Percentiles rank a stretch among this genome's conserved stretches.
phyloP scores from a whole-genome alignment of 1,140 invertebrate genomes.

The Bombus difficillimus region DNA sequence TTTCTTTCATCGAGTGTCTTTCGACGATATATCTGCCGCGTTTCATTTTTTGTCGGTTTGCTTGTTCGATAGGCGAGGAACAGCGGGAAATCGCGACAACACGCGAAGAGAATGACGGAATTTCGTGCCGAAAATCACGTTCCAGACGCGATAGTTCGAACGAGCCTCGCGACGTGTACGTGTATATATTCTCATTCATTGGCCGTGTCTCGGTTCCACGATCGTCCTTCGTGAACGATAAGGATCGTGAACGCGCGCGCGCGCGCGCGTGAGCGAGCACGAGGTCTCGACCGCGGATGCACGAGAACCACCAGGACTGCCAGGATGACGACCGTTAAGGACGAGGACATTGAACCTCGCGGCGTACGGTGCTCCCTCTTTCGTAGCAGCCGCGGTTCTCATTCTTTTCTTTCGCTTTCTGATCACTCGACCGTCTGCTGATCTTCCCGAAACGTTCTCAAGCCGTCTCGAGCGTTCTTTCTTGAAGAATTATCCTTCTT shows the following conservation, averaged over 20 bases:
- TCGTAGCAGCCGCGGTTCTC: constrained; percentile 46
- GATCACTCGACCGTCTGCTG: not conserved
- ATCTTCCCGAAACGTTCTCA: not conserved
- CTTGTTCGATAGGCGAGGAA: not conserved
- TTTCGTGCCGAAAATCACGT: constrained; percentile 27
- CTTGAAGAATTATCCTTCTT: not conserved
- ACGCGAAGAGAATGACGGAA: constrained; percentile 4
- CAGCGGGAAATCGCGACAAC: not conserved
- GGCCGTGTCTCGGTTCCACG: constrained; percentile 25
- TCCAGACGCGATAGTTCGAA: not conserved
- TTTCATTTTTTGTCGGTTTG: not conserved
- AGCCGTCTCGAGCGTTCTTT: not conserved
- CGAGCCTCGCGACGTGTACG: not conserved
- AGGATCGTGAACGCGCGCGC: constrained; percentile 32
- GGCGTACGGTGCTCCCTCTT: constrained; percentile 41
- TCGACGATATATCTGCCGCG: not conserved
- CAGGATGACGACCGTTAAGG: constrained; percentile 61
- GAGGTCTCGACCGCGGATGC: constrained; percentile 52
- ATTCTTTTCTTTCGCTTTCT: constrained; percentile 39
- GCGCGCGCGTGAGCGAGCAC: not conserved
- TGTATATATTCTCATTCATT: constrained; percentile 46
- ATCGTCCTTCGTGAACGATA: constrained; percentile 57
- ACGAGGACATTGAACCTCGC: constrained; percentile 58
- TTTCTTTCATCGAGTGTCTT: constrained; percentile 23
- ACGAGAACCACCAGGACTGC: constrained; percentile 54